These are phyloP conservation scores for Hydrozoanthus tunicans DNA, from an alignment of 64 coral and sea anemone genomes.

Conservation along the genomic window DNA sequence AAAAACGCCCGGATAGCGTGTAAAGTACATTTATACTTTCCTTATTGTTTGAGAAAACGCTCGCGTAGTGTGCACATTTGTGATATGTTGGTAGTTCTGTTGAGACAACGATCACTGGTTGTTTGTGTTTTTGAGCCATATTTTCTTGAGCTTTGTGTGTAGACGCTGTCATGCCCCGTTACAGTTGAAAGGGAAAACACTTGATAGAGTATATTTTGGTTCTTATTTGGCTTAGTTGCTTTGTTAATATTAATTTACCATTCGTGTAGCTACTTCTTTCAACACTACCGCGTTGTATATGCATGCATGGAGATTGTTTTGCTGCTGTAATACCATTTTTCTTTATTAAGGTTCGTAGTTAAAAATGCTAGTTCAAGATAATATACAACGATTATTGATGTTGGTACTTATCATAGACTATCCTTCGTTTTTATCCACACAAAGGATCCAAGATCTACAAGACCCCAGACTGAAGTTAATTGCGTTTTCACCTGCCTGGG, in stretches of 20 bases:
- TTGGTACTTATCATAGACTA: neutral
- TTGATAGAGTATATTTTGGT: slow-evolving; percentile 22
- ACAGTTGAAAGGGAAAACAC: neutral
- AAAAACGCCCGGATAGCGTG: too few species aligned
- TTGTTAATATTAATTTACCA: neutral
- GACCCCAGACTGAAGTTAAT: neutral
- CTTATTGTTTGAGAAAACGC: neutral
- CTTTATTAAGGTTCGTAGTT: neutral
- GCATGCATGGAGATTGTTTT: neutral
- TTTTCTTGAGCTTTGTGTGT: too few species aligned
- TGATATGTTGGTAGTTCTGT: neutral
- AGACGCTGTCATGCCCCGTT: neutral
- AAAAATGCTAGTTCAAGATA: neutral
- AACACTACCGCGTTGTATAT: slow-evolving; percentile 5
- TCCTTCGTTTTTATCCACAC: neutral
- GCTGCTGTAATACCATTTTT: neutral
- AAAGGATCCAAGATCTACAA: slow-evolving; percentile 1
- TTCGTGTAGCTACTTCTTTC: neutral
- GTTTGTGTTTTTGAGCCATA: too few species aligned
- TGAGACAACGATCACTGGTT: neutral
- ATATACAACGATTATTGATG: slow-evolving; percentile 1
- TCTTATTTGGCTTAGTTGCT: neutral
- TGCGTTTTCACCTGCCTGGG: neutral
- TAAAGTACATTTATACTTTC: neutral
- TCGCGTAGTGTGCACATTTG: neutral